phyloP scores from a whole-genome alignment of 2,113 vertebrate species.

The Anhinga anhinga region DNA sequence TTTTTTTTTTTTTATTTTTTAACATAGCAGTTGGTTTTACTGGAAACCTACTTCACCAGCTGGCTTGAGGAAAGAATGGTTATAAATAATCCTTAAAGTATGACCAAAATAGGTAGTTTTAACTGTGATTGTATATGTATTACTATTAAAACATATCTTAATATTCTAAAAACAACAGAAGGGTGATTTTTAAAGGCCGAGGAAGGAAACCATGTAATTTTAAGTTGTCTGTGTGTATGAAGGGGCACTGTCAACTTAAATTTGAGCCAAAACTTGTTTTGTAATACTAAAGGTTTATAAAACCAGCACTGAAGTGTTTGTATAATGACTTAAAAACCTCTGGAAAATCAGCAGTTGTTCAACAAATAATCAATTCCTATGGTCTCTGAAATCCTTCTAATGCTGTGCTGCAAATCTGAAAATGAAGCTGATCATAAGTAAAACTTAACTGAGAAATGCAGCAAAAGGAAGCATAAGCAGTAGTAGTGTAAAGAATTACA shows the following conservation, averaged over 20 bases:
- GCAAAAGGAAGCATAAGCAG: background rate
- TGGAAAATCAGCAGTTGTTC: background rate
- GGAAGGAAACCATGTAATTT: background rate
- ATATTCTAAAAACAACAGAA: conserved; percentile 27
- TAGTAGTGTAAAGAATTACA: background rate
- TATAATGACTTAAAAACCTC: conserved; percentile 3
- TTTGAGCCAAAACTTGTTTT: conserved; percentile 4
- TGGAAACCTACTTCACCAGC: conserved; percentile 69
- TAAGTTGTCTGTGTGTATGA: background rate
- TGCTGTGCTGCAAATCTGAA: background rate
- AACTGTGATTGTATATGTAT: conserved; percentile 2
- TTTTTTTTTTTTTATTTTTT: background rate
- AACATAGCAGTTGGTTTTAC: conserved; percentile 60
- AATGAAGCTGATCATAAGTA: background rate
- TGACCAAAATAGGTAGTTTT: conserved; percentile 60
- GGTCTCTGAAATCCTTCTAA: background rate
- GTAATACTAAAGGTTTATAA: conserved; percentile 33
- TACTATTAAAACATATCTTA: conserved; percentile 38
- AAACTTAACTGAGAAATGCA: background rate
- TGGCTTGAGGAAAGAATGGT: conserved; percentile 66
- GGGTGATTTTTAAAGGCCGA: conserved; percentile 14
- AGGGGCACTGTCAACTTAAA: background rate
- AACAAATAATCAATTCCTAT: conserved; percentile 28
- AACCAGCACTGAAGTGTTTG: background rate
- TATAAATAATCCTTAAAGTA: conserved; percentile 69